phyloP scores from a whole-genome alignment of 2,797 vertebrate species.

The Tiaroga cobitis region DNA sequence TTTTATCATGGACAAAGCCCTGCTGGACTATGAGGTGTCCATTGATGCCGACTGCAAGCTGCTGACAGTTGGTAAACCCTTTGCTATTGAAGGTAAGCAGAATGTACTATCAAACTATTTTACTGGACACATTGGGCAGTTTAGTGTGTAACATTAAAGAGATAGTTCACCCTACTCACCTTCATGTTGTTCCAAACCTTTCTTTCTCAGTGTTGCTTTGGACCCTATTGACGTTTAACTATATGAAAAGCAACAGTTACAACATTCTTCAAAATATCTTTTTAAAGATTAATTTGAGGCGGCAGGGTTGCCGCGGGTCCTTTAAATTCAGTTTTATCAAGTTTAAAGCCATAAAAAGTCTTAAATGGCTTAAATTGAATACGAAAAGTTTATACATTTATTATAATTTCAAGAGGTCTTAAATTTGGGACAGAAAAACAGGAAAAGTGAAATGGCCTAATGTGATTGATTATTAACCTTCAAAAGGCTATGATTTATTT shows the following conservation, averaged over 20 bases:
- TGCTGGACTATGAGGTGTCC: constrained; percentile 92
- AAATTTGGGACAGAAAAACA: background rate
- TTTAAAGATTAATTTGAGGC: background rate
- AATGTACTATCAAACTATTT: background rate
- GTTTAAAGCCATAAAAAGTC: too few relatives aligned
- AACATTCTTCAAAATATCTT: background rate
- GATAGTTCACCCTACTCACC: too few relatives aligned
- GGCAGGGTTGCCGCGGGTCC: accelerated
- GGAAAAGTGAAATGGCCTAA: background rate
- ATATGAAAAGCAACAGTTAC: background rate
- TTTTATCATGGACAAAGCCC: constrained; percentile 95
- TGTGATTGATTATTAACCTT: background rate
- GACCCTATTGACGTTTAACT: background rate
- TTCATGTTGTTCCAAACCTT: background rate
- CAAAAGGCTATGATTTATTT: background rate
- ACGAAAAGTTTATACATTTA: background rate
- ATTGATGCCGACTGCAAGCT: constrained; percentile 92
- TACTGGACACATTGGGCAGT: background rate
- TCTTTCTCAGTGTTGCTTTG: background rate
- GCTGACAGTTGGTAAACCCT: constrained; percentile 91
- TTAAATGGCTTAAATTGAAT: background rate
- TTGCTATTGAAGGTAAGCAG: constrained; percentile 88
- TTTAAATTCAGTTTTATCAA: too few relatives aligned
- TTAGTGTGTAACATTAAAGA: background rate
- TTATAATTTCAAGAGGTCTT: background rate